Evolutionary conservation across 2,797 vertebrate genomes (phyloP), one percentile per base, ranked within the genome.

Genomic region (Streptopelia turtur): DNA sequence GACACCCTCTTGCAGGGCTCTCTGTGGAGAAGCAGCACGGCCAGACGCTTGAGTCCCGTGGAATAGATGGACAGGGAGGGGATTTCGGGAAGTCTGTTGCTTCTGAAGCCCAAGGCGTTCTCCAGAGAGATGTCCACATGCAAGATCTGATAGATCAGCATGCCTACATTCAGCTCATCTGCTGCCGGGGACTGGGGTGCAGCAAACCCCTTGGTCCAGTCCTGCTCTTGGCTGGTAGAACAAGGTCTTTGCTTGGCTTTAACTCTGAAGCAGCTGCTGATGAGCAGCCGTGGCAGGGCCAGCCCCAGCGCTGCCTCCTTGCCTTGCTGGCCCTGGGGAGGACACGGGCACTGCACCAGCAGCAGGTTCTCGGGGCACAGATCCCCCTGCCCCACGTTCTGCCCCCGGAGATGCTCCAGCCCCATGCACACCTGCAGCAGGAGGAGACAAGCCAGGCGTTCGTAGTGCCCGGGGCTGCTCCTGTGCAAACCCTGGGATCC

Each of bases 351-450:
- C 43, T 15, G 64, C 47, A 63, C 88, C 79, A 99, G 93, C 72
- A 98, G 95, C 80, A 99, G 95, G 89, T 97, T 97, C 83, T 93
- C 94, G 0, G 98, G 97, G 53, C 93, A 96, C 53, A 99, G 96
- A 68, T 98, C 94, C 1, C 94, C 87, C 69, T 95, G 95, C 16
- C 65, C 79, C 22, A 65, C 37, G 0, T 96, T 91, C 61, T 94
- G 89, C 5, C 22, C 69, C 69, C 69, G 97, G 77, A 99, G 98
- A 70, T 98, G 95, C 75, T 98, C 98, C 66, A 98, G 94, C 50
- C 98, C 98, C 4, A 61, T 39, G 47, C 98, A 95, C 53, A 98
- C 91, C 97, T 99, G 98, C 89, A 99, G 97, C 45, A 99, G 72
- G 86, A 99, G 95, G 71, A 98, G 94, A 65, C 98, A 98, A 53